Base-by-base conservation (phyloP, 2,113 vertebrate species). In the Rhineura floridana region DNA sequence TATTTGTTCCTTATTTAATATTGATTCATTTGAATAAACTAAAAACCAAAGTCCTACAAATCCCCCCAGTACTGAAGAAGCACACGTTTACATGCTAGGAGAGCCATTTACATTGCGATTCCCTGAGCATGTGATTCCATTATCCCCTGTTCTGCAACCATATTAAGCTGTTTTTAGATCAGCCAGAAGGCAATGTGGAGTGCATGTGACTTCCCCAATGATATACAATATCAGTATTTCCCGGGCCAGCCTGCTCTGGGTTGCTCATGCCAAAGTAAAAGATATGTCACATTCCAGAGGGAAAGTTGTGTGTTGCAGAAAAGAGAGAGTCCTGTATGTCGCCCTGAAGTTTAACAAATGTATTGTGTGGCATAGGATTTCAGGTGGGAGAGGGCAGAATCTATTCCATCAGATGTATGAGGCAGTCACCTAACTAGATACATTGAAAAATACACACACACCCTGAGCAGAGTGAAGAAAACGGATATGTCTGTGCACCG, bases 201-300 rank as follows among this genome's bases (percentile, higher is more conserved):
- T 28, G 46, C 79, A 88, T 55, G 81, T 88, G 87, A 88, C 80
- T 65, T 25, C 55, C 44, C n/a, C 46, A 52, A 67, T 52, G 59
- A 67, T 65, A 77, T 23, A 39, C 72, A 76, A 67, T 52, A 44
- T 76, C 36, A 33, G 25, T 13, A 67, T 83, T 67, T 77, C n/a
- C 70, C 59, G 67, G 59, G 59, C 81, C 72, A 76, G 87, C 33
- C 77, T 83, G 46, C 83, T 52, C 87, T 55, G 62, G 80, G 15
- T 46, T 67, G 44, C 59, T 52, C 55, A 50, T 44, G 59, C 39
- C 44, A 52, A 76, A 76, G 42, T 83, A 76, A 52, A 88, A 65
- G 6, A 67, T 42, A 44, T 62, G 59, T 65, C 6, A 15, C 15
- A 50, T 88, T 65, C 46, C 46, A 50, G 44, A 84, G 11, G 23